These are phyloP conservation scores for Tapirus terrestris DNA, from an alignment of 2,113 vertebrate genomes.

Conservation along the genomic window DNA sequence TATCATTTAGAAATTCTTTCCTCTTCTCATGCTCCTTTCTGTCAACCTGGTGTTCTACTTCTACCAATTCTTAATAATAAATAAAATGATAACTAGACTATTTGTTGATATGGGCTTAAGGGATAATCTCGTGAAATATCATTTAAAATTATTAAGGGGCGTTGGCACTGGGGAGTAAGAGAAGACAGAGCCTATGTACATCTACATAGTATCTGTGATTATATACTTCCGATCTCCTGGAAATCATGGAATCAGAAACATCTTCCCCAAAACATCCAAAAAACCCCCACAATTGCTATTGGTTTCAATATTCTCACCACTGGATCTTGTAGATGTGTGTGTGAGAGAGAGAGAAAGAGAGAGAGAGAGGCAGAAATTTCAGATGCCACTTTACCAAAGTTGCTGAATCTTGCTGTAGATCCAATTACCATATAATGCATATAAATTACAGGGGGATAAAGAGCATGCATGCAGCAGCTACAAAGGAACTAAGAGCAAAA, in stretches of 20 bases:
- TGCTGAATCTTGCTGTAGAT: neutral
- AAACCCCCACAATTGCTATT: neutral
- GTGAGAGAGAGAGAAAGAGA: neutral
- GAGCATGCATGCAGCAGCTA: neutral
- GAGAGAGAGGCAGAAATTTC: neutral
- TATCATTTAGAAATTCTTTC: neutral
- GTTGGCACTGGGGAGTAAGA: neutral
- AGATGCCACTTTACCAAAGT: neutral
- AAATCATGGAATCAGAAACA: neutral
- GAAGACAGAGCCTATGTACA: neutral
- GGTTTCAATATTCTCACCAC: neutral
- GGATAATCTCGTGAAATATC: neutral
- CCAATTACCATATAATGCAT: neutral
- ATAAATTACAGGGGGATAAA: neutral
- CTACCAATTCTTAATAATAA: neutral
- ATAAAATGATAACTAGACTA: neutral
- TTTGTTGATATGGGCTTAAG: neutral
- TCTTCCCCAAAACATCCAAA: neutral
- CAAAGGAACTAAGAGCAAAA: neutral
- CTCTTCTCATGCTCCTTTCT: neutral
- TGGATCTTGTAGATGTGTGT: neutral
- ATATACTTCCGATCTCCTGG: neutral
- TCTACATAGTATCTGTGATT: neutral
- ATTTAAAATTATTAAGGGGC: neutral
- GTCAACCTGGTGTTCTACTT: neutral